Base-by-base conservation (phyloP, 2,113 vertebrate genomes). In the Centropristis striata region DNA sequence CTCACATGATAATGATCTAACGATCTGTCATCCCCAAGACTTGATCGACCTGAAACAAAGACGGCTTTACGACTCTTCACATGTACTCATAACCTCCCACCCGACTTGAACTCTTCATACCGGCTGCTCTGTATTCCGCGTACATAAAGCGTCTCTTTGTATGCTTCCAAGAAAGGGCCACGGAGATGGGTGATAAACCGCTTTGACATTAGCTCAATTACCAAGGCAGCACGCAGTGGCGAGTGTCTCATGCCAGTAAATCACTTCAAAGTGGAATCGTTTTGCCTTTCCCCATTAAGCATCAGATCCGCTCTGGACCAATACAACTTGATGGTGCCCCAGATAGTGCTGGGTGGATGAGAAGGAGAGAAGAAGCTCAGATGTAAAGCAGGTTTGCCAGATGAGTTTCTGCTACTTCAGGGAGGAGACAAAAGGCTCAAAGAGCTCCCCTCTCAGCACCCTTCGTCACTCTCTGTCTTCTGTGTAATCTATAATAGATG, bases 401-500 rank as follows among this genome's bases (percentile, higher is more conserved):
- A 90, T 64, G 74, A 80, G 58, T 71, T 83, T 54, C 70, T 57
- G 50, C 74, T 27, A 80, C 91, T 80, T 80, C 61, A 28, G 78
- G 61, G 83, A 88, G 71, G 39, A 89, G 75, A 89, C 85, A 86
- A 84, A 83, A 86, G 83, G 59, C 80, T 64, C 73, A 44, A 67
- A 85, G 83, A 86, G 86, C 80, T 82, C 71, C 68, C 75, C 64
- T 60, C 69, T 75, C 72, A 58, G 72, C 76, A 55, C 65, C 78
- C 83, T 79, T 71, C 59, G 74, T 87, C 76, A 80, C 80, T 83
- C 71, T 61, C 73, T 70, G 49, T 87, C 90, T 79, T 67, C 71
- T 53, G 65, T 91, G 58, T 93, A 67, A 94, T 94, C 84, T 90
- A 92, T 91, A 89, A 94, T 93, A 75, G 89, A 94, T 94, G 83